Percentiles rank a stretch among this genome's conserved stretches.
Conservation (phyloP, 2,113 vertebrate genomes). For the Bucco capensis region DNA sequence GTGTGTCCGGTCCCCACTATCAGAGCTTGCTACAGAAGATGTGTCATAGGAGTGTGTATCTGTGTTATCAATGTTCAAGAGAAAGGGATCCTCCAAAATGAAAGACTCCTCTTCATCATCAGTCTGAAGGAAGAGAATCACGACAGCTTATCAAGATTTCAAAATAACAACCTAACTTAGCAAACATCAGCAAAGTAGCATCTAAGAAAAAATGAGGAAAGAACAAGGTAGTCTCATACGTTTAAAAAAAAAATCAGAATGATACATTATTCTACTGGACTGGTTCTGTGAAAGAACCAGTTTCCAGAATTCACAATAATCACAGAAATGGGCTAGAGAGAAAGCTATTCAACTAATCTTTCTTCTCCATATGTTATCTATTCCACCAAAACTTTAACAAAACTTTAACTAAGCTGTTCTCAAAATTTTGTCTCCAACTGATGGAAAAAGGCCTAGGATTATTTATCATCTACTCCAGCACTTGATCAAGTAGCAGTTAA, state of each 20-base stretch:
- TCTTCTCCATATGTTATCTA: not conserved
- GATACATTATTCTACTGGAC: not conserved
- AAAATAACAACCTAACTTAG: not conserved
- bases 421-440: not conserved
- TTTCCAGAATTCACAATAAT: not conserved
- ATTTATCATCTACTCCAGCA: not conserved
- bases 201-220: not conserved
- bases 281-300: not conserved
- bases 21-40: constrained; percentile 94
- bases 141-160: not conserved
- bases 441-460: not conserved
- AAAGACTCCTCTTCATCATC: constrained; percentile 96
- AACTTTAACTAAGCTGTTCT: not conserved
- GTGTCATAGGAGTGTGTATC: constrained; percentile 95
- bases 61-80: constrained; percentile 87
- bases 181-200: not conserved
- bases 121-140: constrained; percentile 73
- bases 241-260: not conserved
- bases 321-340: not conserved
- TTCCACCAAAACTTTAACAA: not conserved
- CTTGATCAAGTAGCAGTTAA: not conserved
- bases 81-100: constrained; percentile 88
- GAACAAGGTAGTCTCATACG: not conserved
- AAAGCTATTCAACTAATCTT: not conserved
- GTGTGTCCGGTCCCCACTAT: constrained; percentile 92